phyloP scores from a whole-genome alignment of 2,888 invertebrate species.

The Fragum sueziense region DNA sequence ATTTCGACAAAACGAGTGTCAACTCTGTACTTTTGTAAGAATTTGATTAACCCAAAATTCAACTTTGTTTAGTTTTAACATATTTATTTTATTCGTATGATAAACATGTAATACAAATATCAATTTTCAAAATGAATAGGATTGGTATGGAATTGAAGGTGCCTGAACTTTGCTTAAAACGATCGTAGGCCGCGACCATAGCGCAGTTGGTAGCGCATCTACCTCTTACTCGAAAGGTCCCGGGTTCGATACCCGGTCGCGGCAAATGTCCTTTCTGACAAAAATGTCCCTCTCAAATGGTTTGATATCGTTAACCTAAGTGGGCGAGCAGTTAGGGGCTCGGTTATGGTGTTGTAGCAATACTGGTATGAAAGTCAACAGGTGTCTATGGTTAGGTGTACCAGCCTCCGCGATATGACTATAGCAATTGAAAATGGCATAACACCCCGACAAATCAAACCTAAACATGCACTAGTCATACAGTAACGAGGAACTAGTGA shows the following conservation, averaged over 20 bases:
- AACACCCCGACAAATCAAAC: conserved; percentile 1
- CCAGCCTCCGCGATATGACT: not conserved
- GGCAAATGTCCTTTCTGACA: not conserved
- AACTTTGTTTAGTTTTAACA: no score
- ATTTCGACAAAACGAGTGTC: no score
- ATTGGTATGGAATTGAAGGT: no score
- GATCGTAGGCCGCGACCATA: not conserved
- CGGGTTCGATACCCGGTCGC: not conserved
- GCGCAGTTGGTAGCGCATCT: not conserved
- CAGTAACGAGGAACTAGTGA: no score
- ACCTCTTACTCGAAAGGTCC: not conserved
- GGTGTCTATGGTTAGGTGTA: not conserved
- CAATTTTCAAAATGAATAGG: no score
- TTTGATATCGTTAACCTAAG: not conserved
- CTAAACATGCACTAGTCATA: no score
- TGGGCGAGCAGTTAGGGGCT: conserved; percentile 1
- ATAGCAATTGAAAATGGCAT: conserved; percentile 5
- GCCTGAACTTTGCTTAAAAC: no score
- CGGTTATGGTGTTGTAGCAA: not conserved
- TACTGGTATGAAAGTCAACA: not conserved
- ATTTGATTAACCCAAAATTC: no score
- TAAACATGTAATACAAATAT: no score
- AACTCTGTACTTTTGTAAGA: no score
- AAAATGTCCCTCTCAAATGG: not conserved
- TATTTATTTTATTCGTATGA: no score